phyloP scores from a whole-genome alignment of 1,140 invertebrate genomes.

The Orius laevigatus region DNA sequence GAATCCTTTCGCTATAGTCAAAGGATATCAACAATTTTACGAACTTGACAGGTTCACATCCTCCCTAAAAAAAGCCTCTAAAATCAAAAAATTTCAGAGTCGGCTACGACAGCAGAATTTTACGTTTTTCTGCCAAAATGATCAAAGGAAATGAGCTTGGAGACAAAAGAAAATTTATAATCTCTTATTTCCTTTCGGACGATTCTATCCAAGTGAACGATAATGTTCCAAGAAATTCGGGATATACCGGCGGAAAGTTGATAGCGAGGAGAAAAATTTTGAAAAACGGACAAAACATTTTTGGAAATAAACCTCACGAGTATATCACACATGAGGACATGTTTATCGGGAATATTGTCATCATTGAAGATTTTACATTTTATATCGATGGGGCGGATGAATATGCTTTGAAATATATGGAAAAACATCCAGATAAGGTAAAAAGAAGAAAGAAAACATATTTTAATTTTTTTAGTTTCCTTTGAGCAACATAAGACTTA shows the following conservation, averaged over 20 bases:
- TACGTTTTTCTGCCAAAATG: constrained; percentile 61
- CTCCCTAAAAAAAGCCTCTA: neutral
- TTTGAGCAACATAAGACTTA: constrained; percentile 45
- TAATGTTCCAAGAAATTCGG: constrained; percentile 21
- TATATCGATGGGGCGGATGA: constrained; percentile 63
- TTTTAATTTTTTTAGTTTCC: constrained; percentile 40
- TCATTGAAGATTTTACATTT: constrained; percentile 62
- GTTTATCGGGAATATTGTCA: constrained; percentile 59
- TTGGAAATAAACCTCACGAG: constrained; percentile 44
- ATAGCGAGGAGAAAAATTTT: constrained; percentile 47
- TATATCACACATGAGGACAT: constrained; percentile 60
- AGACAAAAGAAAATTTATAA: constrained; percentile 52
- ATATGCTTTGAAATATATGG: constrained; percentile 75
- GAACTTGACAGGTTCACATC: constrained; percentile 17
- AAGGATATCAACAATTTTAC: constrained; percentile 16
- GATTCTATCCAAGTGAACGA: constrained; percentile 73
- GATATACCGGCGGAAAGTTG: constrained; percentile 41
- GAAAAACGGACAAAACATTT: constrained; percentile 55
- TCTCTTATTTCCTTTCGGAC: constrained; percentile 66
- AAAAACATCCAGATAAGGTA: constrained; percentile 56
- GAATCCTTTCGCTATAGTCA: constrained; percentile 12
- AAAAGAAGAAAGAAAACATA: constrained; percentile 8
- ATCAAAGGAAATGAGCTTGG: constrained; percentile 52
- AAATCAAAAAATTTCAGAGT: constrained; percentile 30
- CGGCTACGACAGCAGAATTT: constrained; percentile 55